These are phyloP conservation scores for Nowickia ferox DNA, from an alignment of 2,888 invertebrate genomes.

Conservation along the genomic window DNA sequence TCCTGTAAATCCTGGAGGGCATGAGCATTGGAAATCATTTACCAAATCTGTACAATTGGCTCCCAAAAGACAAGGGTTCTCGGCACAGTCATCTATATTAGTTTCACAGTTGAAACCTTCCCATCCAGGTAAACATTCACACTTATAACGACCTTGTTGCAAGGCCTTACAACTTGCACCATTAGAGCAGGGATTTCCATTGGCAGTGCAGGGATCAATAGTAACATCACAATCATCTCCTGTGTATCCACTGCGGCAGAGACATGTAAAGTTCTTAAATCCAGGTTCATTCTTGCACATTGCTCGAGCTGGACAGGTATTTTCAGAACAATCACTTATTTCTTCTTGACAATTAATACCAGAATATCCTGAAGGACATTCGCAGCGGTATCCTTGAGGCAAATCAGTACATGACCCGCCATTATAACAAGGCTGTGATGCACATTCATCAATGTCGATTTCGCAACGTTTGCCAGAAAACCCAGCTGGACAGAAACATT, in stretches of 20 bases:
- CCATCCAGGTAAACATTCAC: slow-evolving; percentile 98
- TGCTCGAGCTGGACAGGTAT: slow-evolving; percentile 96
- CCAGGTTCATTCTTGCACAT: slow-evolving; percentile 98
- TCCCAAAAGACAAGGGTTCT: slow-evolving; percentile 94
- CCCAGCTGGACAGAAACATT: slow-evolving; percentile 97
- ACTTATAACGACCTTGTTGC: slow-evolving; percentile 96
- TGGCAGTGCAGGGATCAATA: slow-evolving; percentile 94
- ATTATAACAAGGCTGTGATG: slow-evolving; percentile 96
- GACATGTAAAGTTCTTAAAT: slow-evolving; percentile 93
- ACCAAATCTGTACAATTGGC: slow-evolving; percentile 97
- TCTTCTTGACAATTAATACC: slow-evolving; percentile 98
- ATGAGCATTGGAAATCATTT: slow-evolving; percentile 96
- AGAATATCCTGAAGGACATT: slow-evolving; percentile 93
- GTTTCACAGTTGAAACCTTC: slow-evolving; percentile 97
- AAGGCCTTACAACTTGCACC: slow-evolving; percentile 94
- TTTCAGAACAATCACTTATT: slow-evolving; percentile 92
- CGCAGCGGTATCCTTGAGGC: slow-evolving; percentile 95
- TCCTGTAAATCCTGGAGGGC: slow-evolving; percentile 97
- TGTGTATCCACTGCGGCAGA: slow-evolving; percentile 97
- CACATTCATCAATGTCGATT: slow-evolving; percentile 97
- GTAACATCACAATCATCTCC: slow-evolving; percentile 96
- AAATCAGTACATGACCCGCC: slow-evolving; percentile 95
- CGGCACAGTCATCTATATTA: slow-evolving; percentile 97
- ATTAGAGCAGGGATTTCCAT: slow-evolving; percentile 95
- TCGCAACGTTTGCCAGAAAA: slow-evolving; percentile 97